These are phyloP conservation scores for Ceryle rudis DNA, from an alignment of 2,797 vertebrate genomes.

Conservation along the genomic window DNA sequence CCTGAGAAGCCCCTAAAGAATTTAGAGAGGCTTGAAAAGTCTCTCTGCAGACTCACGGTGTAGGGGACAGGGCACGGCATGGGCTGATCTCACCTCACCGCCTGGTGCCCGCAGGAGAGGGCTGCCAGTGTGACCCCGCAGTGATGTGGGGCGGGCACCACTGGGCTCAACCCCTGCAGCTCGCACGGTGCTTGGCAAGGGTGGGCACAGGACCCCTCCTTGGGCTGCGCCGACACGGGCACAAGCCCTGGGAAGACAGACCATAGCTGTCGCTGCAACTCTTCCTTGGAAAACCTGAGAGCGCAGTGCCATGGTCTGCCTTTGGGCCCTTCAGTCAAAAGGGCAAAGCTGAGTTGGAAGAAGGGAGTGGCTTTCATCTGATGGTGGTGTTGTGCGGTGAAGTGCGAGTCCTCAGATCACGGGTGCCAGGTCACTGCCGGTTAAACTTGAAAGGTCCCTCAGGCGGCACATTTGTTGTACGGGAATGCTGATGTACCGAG, in stretches of 20 bases:
- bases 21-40: not conserved
- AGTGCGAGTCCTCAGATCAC: not conserved
- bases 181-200: fast-evolving
- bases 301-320: not conserved
- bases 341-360: conserved; percentile 14
- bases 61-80: not conserved
- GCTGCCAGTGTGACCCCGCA: fast-evolving
- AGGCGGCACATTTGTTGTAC: not conserved
- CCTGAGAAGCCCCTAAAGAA: conserved; percentile 34
- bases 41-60: not conserved
- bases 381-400: not conserved
- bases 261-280: not conserved
- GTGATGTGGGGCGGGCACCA: not conserved
- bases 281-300: not conserved
- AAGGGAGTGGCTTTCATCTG: not conserved
- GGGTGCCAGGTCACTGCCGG: not conserved
- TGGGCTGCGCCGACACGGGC: not conserved
- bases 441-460: not conserved
- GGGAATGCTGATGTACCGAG: not conserved
- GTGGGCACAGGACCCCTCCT: fast-evolving
- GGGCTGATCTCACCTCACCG: not conserved
- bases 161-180: not conserved
- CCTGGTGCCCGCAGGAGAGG: not conserved
- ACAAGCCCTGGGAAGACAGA: not conserved
- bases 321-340: conserved; percentile 3